Base-by-base conservation (phyloP, 2,888 invertebrate species). In the Octodonta nipae region DNA sequence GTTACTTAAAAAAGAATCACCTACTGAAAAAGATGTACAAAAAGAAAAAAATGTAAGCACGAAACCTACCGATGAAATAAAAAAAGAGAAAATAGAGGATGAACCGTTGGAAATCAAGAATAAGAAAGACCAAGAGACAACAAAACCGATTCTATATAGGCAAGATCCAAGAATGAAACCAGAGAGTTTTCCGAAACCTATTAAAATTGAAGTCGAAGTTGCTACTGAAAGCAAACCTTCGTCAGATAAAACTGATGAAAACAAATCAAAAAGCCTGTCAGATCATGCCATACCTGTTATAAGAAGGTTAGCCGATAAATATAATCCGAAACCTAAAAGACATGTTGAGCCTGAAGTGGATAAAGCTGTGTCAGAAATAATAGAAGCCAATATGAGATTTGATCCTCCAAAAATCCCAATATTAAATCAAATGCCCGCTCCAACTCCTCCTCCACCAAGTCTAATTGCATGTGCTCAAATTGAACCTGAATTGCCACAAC, bases 261-360 rank as follows among this genome's bases (percentile, higher is more conserved):
- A 35, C 10, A 41, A 35, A 33, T 27, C 32, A 30, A 37, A 31
- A 24, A 27, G 25, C 11, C 7, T n/a, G 12, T 2, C 12, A 20
- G 30, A 8, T 28, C 16, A 35, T 10, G 20, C n/a, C 13, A 26
- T 15, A 3, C 26, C 35, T 13, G 25, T 30, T 20, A 52, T 38
- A 37, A 52, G 47, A 43, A 46, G 63, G n/a, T 39, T 64, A 13
- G 65, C 65, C 2, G 60, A 63, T 36, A 66, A 65, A 45, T 66
- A 64, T 36, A 59, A 64, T 45, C 64, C 63, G 2, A 62, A 61
- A 49, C 64, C 64, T 1, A 51, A 58, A 17, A 54, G 48, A 12
- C 27, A 38, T 5, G 20, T 40, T 3, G 45, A 44, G 5, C n/a
- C 47, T 40, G 50, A 52, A 24, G 54, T 52, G 4, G 56, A 58